Evolutionary conservation across 2,888 invertebrate species (phyloP), one percentile per base, ranked within the genome.

Genomic region (Scelioninae gen. 2): DNA sequence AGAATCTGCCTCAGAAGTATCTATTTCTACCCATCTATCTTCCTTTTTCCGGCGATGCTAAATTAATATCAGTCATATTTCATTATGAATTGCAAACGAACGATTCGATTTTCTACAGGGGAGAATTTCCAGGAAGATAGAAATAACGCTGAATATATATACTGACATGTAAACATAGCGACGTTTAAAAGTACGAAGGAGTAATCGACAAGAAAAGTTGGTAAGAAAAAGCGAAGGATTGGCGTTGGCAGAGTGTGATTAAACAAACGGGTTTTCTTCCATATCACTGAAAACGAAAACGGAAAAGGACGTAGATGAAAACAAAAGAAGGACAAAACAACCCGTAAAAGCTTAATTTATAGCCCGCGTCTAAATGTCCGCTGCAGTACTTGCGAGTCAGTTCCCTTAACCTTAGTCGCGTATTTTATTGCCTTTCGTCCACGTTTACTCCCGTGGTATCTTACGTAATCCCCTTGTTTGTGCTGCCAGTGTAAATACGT

Each of bases 311-410:
- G 55, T 19, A 13, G 16, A 22, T 13, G 53, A 19, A 33, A 67
- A 70, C 67, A 60, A 70, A 74, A 75, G 68, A 68, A 74, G 68
- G 52, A 71, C 74, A 74, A 76, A 77, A 77, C 74, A 70, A 65
- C 15, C 57, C 61, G 73, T 76, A 69, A 74, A 75, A 78, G 76
- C 71, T 79, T 80, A 78, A 80, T 80, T 79, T 79, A 80, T 79
- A 74, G 77, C 73, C 28, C 39, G 50, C 64, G 74, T 77, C 76
- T 79, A 75, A 79, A 79, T 77, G 77, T 78, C 76, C 73, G 75
- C 68, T 53, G 72, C 78, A 77, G 73, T 68, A 52, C 71, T 64
- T 65, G 68, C 63, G 72, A 69, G 71, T 68, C 71, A 67, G 73
- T 65, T n/a, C n/a, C 72, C 74, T 73, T 80, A 78, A 78, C 80